Evolutionary conservation across 2,888 invertebrate genomes (phyloP).

Genomic region (Abrostola triplasia): DNA sequence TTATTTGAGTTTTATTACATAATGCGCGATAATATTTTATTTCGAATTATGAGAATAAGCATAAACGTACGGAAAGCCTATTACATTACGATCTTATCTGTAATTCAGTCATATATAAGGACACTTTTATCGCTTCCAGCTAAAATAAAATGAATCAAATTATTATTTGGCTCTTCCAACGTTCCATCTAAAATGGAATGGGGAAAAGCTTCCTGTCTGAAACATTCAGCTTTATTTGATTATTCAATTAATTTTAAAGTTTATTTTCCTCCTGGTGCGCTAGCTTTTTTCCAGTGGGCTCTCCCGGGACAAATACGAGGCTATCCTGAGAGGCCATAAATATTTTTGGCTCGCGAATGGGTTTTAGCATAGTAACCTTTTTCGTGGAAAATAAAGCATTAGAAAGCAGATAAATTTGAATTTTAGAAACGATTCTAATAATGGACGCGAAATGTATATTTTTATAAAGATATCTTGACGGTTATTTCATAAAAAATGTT

Average conservation of each 20-base stretch:
- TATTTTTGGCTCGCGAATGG: conserved; percentile 45
- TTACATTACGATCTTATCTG: conserved; percentile 15
- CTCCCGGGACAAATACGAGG: conserved; percentile 37
- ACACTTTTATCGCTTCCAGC: conserved; percentile 1
- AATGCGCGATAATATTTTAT: conserved; percentile 31
- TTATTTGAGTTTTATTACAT: conserved; percentile 42
- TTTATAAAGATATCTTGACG: too few relatives aligned
- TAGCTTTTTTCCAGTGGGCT: conserved; percentile 35
- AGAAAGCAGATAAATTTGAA: conserved; percentile 23
- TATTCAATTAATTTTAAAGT: conserved; percentile 59
- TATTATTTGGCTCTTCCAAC: conserved; percentile 7
- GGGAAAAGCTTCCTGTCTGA: conserved; percentile 10
- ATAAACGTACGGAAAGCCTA: conserved; percentile 20
- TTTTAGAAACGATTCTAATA: conserved; percentile 5
- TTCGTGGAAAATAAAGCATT: conserved; percentile 38
- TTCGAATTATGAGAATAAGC: conserved; percentile 22
- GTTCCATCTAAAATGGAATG: conserved; percentile 8
- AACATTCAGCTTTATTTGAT: conserved; percentile 47
- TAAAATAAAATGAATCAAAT: neutral
- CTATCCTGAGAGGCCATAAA: conserved; percentile 49
- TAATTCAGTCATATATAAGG: conserved; percentile 4
- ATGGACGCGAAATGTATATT: too few relatives aligned
- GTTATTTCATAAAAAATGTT: too few relatives aligned
- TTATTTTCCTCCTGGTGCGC: conserved; percentile 34
- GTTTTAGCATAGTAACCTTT: conserved; percentile 34